Percentiles rank a stretch among this genome's conserved stretches.
Evolutionary conservation across 37 sponge, comb jelly and placozoan genomes (phyloP).

Genomic region (Corticium candelabrum): DNA sequence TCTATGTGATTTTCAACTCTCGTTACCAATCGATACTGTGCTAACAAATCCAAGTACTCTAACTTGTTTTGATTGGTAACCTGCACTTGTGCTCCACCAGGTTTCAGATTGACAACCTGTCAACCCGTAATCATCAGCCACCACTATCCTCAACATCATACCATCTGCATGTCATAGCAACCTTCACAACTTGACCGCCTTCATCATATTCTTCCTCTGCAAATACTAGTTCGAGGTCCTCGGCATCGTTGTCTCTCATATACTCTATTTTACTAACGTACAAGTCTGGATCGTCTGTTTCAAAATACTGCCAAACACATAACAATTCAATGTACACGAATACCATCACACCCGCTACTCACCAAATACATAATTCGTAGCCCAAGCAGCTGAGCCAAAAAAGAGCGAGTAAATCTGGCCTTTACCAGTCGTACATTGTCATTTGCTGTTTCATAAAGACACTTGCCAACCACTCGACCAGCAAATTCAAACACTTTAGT

Average conservation of each 20-base stretch:
- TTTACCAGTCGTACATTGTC: slow-evolving; percentile 51
- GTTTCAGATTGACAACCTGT: slow-evolving; percentile 61
- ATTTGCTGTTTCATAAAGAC: slow-evolving; percentile 73
- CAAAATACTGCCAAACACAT: slow-evolving; percentile 53
- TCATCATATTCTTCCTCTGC: slow-evolving; percentile 68
- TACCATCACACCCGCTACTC: slow-evolving; percentile 1
- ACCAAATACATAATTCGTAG: slow-evolving; percentile 69
- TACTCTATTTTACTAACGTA: slow-evolving; percentile 73
- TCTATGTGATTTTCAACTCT: slow-evolving; percentile 62
- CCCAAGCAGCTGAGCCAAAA: slow-evolving; percentile 86
- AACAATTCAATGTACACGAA: neutral
- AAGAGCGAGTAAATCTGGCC: slow-evolving; percentile 80
- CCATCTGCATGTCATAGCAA: neutral
- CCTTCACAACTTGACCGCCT: neutral
- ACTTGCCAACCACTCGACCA: slow-evolving; percentile 81
- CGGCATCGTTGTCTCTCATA: slow-evolving; percentile 70
- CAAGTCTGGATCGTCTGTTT: slow-evolving; percentile 80
- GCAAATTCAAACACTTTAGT: slow-evolving; percentile 60
- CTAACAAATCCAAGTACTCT: slow-evolving; percentile 66
- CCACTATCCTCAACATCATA: neutral
- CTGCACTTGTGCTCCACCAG: slow-evolving; percentile 54
- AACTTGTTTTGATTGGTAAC: slow-evolving; percentile 87
- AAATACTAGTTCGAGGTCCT: slow-evolving; percentile 72
- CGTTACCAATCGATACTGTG: slow-evolving; percentile 57
- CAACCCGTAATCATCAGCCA: neutral